Evolutionary conservation across 2,113 vertebrate genomes (phyloP).

Genomic region (Oncorhynchus keta): DNA sequence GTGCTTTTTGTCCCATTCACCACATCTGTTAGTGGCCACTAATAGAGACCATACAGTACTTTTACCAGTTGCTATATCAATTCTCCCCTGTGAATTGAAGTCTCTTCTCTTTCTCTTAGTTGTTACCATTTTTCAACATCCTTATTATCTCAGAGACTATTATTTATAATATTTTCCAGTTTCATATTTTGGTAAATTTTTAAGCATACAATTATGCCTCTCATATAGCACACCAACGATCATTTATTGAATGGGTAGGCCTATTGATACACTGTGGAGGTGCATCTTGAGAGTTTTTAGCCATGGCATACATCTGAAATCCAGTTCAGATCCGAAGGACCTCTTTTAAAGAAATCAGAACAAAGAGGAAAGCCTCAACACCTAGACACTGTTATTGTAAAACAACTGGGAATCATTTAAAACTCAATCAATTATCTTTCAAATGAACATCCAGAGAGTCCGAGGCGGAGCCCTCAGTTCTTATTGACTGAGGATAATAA

Average conservation of each 20-base stretch:
- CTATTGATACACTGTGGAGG: not conserved
- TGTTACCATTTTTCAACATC: no score
- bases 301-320: no score
- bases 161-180: no score
- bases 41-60: conserved; percentile 31
- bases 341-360: conserved; percentile 10
- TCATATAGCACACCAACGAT: not conserved
- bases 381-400: conserved; percentile 24
- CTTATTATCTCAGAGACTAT: no score
- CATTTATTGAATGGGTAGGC: no score
- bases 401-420: conserved; percentile 48
- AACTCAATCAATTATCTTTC: conserved; percentile 63
- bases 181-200: no score
- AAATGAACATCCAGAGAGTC: conserved; percentile 70
- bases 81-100: no score
- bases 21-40: conserved; percentile 68
- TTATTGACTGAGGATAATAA: conserved; percentile 98
- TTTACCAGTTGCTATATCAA: no score
- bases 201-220: no score
- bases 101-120: no score
- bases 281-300: no score
- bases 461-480: conserved; percentile 46
- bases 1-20: conserved; percentile 76
- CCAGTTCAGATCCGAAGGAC: not conserved
- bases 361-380: not conserved